Conservation (phyloP, 1,140 invertebrate genomes). For the Sesamia nonagrioides region DNA sequence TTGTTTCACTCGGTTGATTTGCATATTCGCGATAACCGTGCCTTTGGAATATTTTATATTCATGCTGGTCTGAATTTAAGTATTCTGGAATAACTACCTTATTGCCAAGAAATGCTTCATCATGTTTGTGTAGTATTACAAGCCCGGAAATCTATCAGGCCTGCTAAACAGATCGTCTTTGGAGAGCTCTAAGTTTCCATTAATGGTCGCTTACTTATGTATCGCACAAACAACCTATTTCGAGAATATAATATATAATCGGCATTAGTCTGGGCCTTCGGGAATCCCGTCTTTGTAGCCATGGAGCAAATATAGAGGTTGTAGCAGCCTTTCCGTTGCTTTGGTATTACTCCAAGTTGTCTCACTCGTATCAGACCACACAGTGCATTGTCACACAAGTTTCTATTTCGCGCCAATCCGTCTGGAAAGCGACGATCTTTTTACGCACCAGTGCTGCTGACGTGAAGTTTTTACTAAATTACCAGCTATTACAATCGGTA, state of each 20-base stretch:
- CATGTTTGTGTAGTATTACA: too few relatives aligned
- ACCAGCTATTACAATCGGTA: background rate
- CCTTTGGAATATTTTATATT: background rate
- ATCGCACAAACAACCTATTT: background rate
- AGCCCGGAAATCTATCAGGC: too few relatives aligned
- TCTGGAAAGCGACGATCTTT: constrained; percentile 57
- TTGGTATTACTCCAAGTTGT: background rate
- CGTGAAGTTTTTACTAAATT: constrained; percentile 23
- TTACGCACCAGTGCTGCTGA: constrained; percentile 31
- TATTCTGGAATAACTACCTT: too few relatives aligned
- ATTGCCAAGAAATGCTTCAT: too few relatives aligned
- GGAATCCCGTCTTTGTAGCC: too few relatives aligned
- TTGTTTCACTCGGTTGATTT: constrained; percentile 17
- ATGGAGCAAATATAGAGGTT: too few relatives aligned
- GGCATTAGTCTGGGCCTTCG: background rate
- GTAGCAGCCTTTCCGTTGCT: background rate
- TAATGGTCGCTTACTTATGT: background rate
- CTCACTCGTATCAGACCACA: background rate
- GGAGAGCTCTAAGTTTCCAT: background rate
- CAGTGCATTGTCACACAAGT: constrained; percentile 62
- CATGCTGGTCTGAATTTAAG: background rate
- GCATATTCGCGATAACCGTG: constrained; percentile 23
- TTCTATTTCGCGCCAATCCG: constrained; percentile 68
- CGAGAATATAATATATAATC: background rate
- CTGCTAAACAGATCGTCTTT: background rate